These are phyloP conservation scores for Drosophila flavopinicola DNA, from an alignment of 2,888 invertebrate genomes.

Conservation along the genomic window DNA sequence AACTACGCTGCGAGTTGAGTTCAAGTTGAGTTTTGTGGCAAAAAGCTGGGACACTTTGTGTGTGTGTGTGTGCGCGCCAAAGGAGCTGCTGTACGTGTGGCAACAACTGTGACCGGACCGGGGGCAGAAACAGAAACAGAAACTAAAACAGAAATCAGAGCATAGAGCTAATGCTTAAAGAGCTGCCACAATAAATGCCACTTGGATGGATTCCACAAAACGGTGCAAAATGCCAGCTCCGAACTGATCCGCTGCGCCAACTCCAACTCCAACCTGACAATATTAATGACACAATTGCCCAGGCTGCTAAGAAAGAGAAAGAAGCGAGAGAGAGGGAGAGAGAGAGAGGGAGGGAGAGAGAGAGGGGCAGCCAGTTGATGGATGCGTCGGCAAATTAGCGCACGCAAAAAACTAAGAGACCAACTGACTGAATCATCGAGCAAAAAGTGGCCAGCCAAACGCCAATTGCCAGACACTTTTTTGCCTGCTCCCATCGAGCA, in stretches of 20 bases:
- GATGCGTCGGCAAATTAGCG: slow-evolving; percentile 77
- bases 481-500: slow-evolving; percentile 33
- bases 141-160: slow-evolving; percentile 23
- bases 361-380: slow-evolving; percentile 55
- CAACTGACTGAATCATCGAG: slow-evolving; percentile 35
- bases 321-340: background rate
- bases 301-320: slow-evolving; percentile 5
- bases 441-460: slow-evolving; percentile 63
- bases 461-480: slow-evolving; percentile 72
- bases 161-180: slow-evolving; percentile 38
- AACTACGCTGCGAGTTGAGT: slow-evolving; percentile 34
- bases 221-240: slow-evolving; percentile 14
- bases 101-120: slow-evolving; percentile 27
- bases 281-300: slow-evolving; percentile 58
- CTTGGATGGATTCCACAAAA: slow-evolving; percentile 42
- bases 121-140: background rate
- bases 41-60: slow-evolving; percentile 51
- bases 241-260: slow-evolving; percentile 41
- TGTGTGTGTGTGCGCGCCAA: slow-evolving; percentile 14
- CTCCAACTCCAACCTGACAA: slow-evolving; percentile 47
- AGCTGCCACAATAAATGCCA: slow-evolving; percentile 49
- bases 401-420: slow-evolving; percentile 55
- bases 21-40: slow-evolving; percentile 35
- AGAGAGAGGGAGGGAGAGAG: slow-evolving; percentile 14
- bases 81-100: slow-evolving; percentile 33